These are phyloP conservation scores for Aptenodytes forsteri DNA, from an alignment of 2,113 vertebrate species.

Conservation along the genomic window DNA sequence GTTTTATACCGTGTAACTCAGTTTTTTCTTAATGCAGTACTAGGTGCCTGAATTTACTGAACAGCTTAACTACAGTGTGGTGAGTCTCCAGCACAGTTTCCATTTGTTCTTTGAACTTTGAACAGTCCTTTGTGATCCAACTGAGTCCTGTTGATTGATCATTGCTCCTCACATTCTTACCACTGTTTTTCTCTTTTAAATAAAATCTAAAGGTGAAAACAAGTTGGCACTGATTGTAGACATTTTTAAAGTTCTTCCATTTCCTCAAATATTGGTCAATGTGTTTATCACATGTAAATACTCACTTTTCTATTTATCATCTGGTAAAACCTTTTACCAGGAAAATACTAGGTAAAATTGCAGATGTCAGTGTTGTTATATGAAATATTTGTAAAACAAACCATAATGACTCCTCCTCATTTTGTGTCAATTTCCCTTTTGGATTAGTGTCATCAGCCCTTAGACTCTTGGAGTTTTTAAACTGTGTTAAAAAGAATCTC, in stretches of 20 bases:
- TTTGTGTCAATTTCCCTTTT: background rate
- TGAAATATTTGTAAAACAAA: background rate
- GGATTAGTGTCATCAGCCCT: background rate
- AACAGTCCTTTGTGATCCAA: background rate
- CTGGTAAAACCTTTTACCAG: background rate
- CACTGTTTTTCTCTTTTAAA: background rate
- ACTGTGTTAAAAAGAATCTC: background rate
- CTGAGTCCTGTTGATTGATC: background rate
- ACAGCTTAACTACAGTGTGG: background rate
- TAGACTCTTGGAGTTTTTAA: background rate
- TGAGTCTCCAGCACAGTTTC: background rate
- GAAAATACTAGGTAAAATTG: background rate
- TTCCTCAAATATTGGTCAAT: background rate
- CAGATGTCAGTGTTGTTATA: background rate
- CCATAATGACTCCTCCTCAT: background rate
- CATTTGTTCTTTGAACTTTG: slow-evolving; percentile 41
- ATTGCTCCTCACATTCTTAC: background rate
- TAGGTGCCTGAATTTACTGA: background rate
- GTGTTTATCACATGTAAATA: background rate
- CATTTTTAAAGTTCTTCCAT: background rate
- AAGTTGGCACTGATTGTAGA: background rate
- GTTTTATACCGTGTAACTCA: background rate
- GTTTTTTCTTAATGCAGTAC: background rate
- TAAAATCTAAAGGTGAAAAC: background rate
- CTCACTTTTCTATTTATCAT: background rate